phyloP scores from a whole-genome alignment of 2,113 vertebrate genomes.

The Sakesphorus luctuosus region DNA sequence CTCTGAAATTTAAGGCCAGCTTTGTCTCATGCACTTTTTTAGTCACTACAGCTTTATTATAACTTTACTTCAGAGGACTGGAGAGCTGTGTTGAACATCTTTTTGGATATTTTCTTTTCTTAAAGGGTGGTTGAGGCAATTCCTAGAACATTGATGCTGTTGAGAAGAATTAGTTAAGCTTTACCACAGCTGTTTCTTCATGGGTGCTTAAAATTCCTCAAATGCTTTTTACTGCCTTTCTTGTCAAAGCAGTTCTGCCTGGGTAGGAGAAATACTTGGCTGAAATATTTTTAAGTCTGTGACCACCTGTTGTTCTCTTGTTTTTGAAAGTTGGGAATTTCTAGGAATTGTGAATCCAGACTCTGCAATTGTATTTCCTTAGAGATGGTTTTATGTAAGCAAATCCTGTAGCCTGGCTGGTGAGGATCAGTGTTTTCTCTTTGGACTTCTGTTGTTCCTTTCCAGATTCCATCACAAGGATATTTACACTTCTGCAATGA shows the following conservation, averaged over 20 bases:
- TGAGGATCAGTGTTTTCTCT: not conserved
- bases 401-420: not conserved
- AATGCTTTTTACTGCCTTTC: not conserved
- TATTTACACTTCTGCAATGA: not conserved
- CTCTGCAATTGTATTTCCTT: not conserved
- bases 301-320: constrained; percentile 5
- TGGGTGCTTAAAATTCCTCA: constrained; percentile 34
- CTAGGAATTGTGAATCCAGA: constrained; percentile 4
- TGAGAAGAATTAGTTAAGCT: constrained; percentile 16
- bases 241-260: constrained; percentile 3
- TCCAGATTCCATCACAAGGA: not conserved
- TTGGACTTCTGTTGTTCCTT: not conserved
- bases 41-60: not conserved
- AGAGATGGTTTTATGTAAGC: not conserved
- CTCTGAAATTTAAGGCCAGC: not conserved
- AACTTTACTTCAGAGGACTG: not conserved
- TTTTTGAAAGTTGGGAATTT: not conserved
- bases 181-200: constrained; percentile 44
- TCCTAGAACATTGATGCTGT: not conserved
- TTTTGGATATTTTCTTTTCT: not conserved
- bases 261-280: not conserved
- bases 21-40: not conserved
- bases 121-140: not conserved
- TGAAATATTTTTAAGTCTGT: not conserved
- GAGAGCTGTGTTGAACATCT: not conserved